Evolutionary conservation across 64 coral and sea anemone species (phyloP).

Genomic region (Actinia tenebrosa): DNA sequence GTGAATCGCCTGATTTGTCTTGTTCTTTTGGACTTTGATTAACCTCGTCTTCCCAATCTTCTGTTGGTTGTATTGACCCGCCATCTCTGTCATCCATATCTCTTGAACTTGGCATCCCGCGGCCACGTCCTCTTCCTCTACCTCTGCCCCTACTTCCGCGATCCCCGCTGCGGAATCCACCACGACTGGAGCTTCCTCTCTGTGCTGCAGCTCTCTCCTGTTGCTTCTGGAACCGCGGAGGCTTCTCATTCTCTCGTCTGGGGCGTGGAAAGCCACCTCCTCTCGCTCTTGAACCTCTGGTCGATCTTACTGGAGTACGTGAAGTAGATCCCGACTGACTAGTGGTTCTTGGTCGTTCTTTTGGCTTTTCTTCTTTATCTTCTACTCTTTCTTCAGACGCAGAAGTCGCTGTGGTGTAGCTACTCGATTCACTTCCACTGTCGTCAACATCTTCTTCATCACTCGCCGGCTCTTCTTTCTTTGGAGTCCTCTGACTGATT

Average conservation of each 20-base stretch:
- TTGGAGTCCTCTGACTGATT: conserved; percentile 44
- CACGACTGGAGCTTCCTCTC: conserved; percentile 26
- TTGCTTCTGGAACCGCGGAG: conserved; percentile 94
- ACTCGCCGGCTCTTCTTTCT: conserved; percentile 40
- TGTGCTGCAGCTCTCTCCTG: conserved; percentile 69
- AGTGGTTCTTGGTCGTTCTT: conserved; percentile 12
- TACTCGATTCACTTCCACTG: conserved; percentile 74
- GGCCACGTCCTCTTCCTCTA: conserved; percentile 60
- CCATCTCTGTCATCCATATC: conserved; percentile 19
- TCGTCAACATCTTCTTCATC: conserved; percentile 47
- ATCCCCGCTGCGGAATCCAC: conserved; percentile 31
- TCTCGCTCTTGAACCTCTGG: conserved; percentile 35
- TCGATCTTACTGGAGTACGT: conserved; percentile 12
- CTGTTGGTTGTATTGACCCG: conserved; percentile 52
- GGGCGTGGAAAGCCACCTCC: conserved; percentile 45
- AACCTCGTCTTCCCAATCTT: conserved; percentile 82
- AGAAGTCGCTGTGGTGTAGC: conserved; percentile 90
- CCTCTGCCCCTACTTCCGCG: conserved; percentile 59
- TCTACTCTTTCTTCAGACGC: conserved; percentile 83
- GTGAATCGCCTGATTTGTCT: conserved; percentile 31
- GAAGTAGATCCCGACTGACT: background rate
- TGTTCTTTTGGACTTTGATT: conserved; percentile 27
- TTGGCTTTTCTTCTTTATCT: conserved; percentile 38
- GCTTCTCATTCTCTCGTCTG: conserved; percentile 64
- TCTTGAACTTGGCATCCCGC: conserved; percentile 14